Conservation (phyloP, 1,140 invertebrate species). For the Musca vetustissima region DNA sequence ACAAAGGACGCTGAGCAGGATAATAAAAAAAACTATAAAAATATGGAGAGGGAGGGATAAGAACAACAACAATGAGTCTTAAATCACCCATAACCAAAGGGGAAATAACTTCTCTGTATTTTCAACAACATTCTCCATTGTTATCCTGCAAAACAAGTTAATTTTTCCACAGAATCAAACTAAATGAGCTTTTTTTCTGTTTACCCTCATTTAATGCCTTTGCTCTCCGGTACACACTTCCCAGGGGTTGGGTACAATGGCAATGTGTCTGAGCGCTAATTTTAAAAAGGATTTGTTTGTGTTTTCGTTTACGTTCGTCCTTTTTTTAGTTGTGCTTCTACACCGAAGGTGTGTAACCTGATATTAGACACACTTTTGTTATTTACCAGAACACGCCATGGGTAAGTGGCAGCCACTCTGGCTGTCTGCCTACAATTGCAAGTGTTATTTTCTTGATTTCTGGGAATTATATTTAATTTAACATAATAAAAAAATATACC, state of each 20-base stretch:
- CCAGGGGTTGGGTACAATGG: too few relatives aligned
- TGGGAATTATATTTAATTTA: slow-evolving; percentile 19
- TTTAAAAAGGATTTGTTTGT: slow-evolving; percentile 4
- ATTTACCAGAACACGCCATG: background rate
- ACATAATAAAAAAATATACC: slow-evolving; percentile 6
- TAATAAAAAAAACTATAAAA: background rate
- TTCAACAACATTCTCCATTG: background rate
- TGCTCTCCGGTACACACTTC: too few relatives aligned
- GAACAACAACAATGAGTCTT: slow-evolving; percentile 9
- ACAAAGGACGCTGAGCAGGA: background rate
- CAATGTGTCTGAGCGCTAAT: slow-evolving; percentile 10
- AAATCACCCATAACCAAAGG: background rate
- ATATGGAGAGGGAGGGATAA: background rate
- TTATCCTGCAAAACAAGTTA: slow-evolving; percentile 16
- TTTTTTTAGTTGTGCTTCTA: background rate
- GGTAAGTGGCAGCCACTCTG: too few relatives aligned
- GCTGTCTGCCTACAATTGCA: background rate
- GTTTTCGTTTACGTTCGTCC: background rate
- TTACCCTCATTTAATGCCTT: too few relatives aligned
- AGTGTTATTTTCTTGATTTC: slow-evolving; percentile 24
- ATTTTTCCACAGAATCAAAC: slow-evolving; percentile 22
- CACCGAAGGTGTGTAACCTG: slow-evolving; percentile 1
- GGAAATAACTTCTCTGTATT: background rate
- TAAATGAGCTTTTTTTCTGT: slow-evolving; percentile 1
- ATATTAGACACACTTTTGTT: slow-evolving; percentile 17